phyloP scores from a whole-genome alignment of 2,113 vertebrate genomes.

The Albula goreensis region DNA sequence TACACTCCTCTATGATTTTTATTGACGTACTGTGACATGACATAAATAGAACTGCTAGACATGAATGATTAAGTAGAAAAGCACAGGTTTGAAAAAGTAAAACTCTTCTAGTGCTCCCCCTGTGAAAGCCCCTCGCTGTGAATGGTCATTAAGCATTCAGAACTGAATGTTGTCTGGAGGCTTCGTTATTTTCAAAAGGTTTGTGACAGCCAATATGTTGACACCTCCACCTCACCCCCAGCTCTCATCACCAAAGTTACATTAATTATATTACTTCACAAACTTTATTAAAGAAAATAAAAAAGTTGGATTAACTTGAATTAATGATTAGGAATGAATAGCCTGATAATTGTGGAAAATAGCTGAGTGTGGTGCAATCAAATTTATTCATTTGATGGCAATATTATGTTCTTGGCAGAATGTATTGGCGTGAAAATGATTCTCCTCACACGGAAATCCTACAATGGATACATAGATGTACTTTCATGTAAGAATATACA shows the following conservation, averaged over 20 bases:
- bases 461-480: too few species aligned
- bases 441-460: too few species aligned
- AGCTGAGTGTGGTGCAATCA: too few species aligned
- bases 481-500: too few species aligned
- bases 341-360: too few species aligned
- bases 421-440: too few species aligned
- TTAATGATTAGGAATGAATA: too few species aligned
- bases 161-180: neutral
- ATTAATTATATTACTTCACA: neutral
- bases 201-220: neutral
- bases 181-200: neutral
- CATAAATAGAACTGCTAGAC: neutral
- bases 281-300: neutral
- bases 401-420: too few species aligned
- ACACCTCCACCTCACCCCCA: neutral
- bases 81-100: neutral
- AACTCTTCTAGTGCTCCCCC: neutral
- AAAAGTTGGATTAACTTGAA: too few species aligned
- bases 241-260: neutral
- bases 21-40: neutral
- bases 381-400: too few species aligned
- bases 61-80: neutral
- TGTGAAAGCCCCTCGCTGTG: neutral
- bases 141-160: neutral
- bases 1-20: neutral